Base-by-base conservation (phyloP, 2,113 vertebrate genomes). In the Trinectes maculatus region DNA sequence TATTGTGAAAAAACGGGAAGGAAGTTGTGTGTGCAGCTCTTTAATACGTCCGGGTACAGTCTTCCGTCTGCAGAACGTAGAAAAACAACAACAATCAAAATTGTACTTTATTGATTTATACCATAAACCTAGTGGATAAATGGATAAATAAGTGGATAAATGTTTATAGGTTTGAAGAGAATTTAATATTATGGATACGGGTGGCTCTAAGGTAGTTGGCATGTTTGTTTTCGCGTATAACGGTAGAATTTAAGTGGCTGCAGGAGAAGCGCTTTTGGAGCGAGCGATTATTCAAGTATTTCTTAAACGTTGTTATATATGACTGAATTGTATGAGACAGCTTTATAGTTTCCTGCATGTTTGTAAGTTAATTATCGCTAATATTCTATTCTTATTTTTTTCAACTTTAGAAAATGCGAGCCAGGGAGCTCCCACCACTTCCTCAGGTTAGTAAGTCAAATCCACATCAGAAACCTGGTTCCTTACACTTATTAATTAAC, bases 361-460 rank as follows among this genome's bases (percentile, higher is more conserved):
- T n/a, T n/a, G n/a, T n/a, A n/a, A n/a, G n/a, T n/a, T 19, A 28
- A 40, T 22, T 21, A 19, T 6, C 3, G 15, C 22, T 29, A 8
- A 57, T 19, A 12, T 1, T 8, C 24, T 6, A 2, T 18, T 15
- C 13, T 8, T 19, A 4, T 18, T 59, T 44, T 15, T n/a, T 19
- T 19, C 5, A 2, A 8, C 22, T 7, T 3, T 19, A 61, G 83
- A 79, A 46, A 49, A 74, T 63, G 51, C 77, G 71, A 48, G 28
- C 72, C 57, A 89, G 89, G 64, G 90, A 90, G 59, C 88, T 92
- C 0, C 90, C 92, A 4, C 90, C 91, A 21, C 71, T 91, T 16
- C 87, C 89, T 5, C 90, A 89, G 83, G 82, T 82, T 0, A 28
- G 71, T 66, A 5, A 21, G 0, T 3, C 0, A 46, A 1, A 12